These are phyloP conservation scores for Acropora yongei DNA, from an alignment of 64 coral and sea anemone species.

Conservation along the genomic window DNA sequence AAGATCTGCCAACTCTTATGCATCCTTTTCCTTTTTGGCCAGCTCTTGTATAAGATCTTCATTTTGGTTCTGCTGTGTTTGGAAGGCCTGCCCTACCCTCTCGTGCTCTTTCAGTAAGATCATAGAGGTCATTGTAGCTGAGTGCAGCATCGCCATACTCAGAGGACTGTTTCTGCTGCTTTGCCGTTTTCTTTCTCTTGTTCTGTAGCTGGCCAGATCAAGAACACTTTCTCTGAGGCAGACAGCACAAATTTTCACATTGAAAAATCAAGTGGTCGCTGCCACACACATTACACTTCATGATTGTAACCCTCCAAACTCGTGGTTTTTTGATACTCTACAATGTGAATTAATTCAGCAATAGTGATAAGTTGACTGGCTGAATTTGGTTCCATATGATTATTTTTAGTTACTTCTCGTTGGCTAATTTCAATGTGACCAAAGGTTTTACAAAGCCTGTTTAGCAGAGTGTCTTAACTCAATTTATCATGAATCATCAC, in stretches of 20 bases:
- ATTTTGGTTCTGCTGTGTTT: background rate
- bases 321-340: background rate
- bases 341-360: too few species aligned
- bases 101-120: background rate
- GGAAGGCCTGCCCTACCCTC: background rate
- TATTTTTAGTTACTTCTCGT: background rate
- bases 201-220: too few species aligned
- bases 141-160: background rate
- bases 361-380: too few species aligned
- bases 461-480: background rate
- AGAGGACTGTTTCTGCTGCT: too few species aligned
- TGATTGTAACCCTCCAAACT: background rate
- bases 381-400: too few species aligned
- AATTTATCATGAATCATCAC: slow-evolving; percentile 3
- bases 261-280: background rate
- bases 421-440: background rate
- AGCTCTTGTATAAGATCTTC: background rate
- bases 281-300: background rate
- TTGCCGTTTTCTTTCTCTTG: too few species aligned
- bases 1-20: background rate
- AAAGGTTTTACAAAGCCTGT: background rate
- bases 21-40: background rate
- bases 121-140: background rate
- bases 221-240: too few species aligned
- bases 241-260: background rate